Conservation (phyloP, 1,140 invertebrate genomes). For the Lethocerus indicus region DNA sequence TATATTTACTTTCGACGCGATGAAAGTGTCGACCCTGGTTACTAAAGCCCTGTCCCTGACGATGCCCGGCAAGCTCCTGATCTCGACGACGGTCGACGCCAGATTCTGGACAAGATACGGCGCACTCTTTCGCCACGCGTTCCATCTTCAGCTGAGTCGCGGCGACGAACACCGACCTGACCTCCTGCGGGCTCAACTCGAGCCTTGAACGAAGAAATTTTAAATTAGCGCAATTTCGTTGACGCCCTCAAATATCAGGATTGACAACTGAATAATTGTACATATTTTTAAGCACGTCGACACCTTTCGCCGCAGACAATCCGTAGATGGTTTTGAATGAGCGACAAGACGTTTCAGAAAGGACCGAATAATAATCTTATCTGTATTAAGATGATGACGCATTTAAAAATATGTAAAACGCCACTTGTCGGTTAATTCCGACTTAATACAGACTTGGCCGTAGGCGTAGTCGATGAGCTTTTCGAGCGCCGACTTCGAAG, state of each 20-base stretch:
- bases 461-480: constrained; percentile 67
- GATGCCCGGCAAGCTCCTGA: constrained; percentile 47
- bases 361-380: constrained; percentile 5
- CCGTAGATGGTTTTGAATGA: too few species aligned
- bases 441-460: too few species aligned
- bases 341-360: too few species aligned
- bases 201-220: constrained; percentile 26
- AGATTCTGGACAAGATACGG: constrained; percentile 49
- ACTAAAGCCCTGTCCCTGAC: constrained; percentile 38
- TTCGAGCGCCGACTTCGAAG: constrained; percentile 45
- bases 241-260: too few species aligned
- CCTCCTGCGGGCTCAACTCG: constrained; percentile 34
- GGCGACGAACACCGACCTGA: constrained; percentile 54
- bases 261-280: too few species aligned
- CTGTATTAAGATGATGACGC: background rate
- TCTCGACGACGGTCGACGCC: constrained; percentile 50
- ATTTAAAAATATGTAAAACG: background rate
- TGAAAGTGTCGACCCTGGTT: constrained; percentile 47
- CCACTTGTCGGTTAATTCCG: constrained; percentile 23
- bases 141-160: constrained; percentile 58
- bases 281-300: too few species aligned
- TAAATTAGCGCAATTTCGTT: too few species aligned
- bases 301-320: too few species aligned
- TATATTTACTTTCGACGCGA: constrained; percentile 50
- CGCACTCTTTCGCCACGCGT: constrained; percentile 48